Evolutionary conservation across 30 jellyfish, hydroid and myxozoan genomes (phyloP), one percentile per base, ranked within the genome.

Genomic region (Calvadosia cruxmelitensis): DNA sequence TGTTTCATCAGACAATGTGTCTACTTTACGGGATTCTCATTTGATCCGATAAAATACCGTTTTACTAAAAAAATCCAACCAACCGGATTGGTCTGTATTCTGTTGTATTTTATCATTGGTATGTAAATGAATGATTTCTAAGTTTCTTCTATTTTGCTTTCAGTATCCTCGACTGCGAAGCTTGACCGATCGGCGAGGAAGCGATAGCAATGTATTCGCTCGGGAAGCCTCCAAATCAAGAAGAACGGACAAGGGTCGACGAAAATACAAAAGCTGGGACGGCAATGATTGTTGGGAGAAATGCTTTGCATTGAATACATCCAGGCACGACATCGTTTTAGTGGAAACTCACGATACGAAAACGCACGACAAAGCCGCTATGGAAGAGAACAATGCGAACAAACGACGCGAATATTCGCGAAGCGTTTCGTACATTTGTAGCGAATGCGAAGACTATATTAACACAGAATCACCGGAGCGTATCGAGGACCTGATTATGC

Each of bases 361-460:
- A n/a, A 24, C 35, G 42, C 29, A 27, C 27, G 26, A 48, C 20
- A 24, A 69, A 3, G 27, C 27, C 13, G 42, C 73, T 5, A 29
- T 27, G 27, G 49, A 50, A 36, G 49, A 69, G 26, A 16, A 29
- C 26, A 26, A 31, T 13, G 20, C n/a, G n/a, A 69, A n/a, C 48
- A 48, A 49, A 24, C 77, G 66, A 10, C 49, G 52, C 20, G 84
- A 73, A 34, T 24, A 49, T 0, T 53, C 36, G 79, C 36, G 63
- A 57, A 73, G 62, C 68, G 33, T 73, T 34, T 73, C 84, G 33
- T 53, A 67, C 79, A 25, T 53, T 23, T 57, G 68, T 28, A 67
- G 33, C 67, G 84, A 73, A 33, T 52, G 84, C 33, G 36, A 25
- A 2, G 84, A 73, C 31, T 73, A 73, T 49, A 66, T 73, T 29